Evolutionary conservation across 2,797 vertebrate genomes (phyloP), one percentile per base, ranked within the genome.

Genomic region (Psittacula derbiana): DNA sequence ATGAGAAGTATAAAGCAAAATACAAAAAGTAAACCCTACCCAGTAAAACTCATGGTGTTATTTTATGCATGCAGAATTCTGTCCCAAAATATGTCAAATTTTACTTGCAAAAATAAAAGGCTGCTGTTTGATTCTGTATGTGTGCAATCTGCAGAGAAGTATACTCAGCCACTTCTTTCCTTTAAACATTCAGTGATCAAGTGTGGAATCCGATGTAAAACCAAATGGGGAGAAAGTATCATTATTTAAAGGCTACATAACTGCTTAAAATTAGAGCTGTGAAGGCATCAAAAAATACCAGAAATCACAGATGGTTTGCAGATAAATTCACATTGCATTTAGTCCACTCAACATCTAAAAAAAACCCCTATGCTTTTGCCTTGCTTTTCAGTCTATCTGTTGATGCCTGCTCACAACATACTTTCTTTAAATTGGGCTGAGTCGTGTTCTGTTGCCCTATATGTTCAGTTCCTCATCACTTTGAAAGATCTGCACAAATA

Each of bases 201-300:
- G 96, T 74, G 93, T 61, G 90, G 97, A 97, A 97, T 96, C 96
- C 95, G 96, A 96, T 97, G 96, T 95, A 95, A 95, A 96, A 96
- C 90, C 88, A 0, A 97, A 97, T 40, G 72, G 94, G 96, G 96
- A 96, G 96, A 97, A 97, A 97, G 97, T 96, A 97, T 97, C 97
- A 97, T 98, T 97, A 98, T 98, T 98, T 97, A 97, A 98, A 98
- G 97, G 96, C 96, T 96, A 97, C 97, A 96, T 97, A 97, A 97
- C 97, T 95, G 97, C 97, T 98, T 98, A 98, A 98, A 98, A 98
- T 98, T 98, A 98, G 98, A 98, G 95, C 92, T 97, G 98, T 67
- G 97, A 98, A 98, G 95, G 95, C 97, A 97, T 87, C 80, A 95
- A 97, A 96, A 96, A 97, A 96, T 95, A 97, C 96, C 97, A 98